A percentile compares a stretch with the other conserved stretches of the same genome.
phyloP scores from a whole-genome alignment of 2,888 invertebrate genomes.

The Caenorhabditis sp. region DNA sequence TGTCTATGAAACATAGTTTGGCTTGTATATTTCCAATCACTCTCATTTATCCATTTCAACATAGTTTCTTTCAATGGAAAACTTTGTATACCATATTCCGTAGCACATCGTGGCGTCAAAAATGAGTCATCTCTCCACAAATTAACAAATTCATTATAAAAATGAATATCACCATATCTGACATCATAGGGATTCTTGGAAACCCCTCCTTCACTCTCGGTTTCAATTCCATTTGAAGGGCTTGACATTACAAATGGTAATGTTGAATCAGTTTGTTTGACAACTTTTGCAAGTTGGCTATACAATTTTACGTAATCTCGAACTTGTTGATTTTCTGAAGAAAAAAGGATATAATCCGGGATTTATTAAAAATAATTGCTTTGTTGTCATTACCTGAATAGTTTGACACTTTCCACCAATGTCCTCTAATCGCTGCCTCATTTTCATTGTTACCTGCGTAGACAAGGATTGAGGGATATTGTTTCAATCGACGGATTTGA shows the following conservation, averaged over 20 bases:
- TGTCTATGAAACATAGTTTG: conserved; percentile 78
- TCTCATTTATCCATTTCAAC: conserved; percentile 39
- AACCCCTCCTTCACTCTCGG: conserved; percentile 79
- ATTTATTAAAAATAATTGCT: background rate
- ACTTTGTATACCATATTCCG: conserved; percentile 95
- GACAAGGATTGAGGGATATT: conserved; percentile 85
- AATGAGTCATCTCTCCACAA: conserved; percentile 82
- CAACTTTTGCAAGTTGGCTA: conserved; percentile 27
- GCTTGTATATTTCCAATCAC: conserved; percentile 39
- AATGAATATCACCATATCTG: conserved; percentile 86
- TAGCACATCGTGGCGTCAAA: conserved; percentile 85
- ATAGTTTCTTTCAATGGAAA: conserved; percentile 76
- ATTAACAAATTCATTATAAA: conserved; percentile 85
- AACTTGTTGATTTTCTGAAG: conserved; percentile 46
- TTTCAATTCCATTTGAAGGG: conserved; percentile 84
- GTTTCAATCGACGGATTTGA: conserved; percentile 76
- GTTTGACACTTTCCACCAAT: conserved; percentile 41
- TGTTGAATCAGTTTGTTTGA: background rate
- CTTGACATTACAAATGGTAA: conserved; percentile 80
- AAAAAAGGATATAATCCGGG: background rate
- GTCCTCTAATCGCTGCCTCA: conserved; percentile 79
- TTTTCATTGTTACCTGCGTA: conserved; percentile 98
- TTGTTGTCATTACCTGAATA: conserved; percentile 22
- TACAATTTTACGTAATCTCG: conserved; percentile 78
- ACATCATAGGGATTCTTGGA: conserved; percentile 80